These are phyloP conservation scores for Lymantria dispar DNA, from an alignment of 2,888 invertebrate genomes.

Conservation along the genomic window DNA sequence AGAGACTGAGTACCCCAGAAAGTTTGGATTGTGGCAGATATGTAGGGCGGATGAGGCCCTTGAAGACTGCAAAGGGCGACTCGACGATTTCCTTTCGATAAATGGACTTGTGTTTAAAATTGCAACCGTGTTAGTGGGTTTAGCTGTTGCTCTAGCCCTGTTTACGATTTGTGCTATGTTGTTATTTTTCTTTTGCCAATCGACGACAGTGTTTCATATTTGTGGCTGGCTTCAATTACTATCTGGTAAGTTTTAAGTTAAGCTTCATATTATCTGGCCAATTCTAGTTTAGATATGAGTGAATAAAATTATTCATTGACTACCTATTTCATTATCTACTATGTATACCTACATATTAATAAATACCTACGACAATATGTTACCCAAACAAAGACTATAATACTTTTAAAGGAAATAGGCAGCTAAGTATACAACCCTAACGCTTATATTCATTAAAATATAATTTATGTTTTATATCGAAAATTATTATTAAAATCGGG, in stretches of 20 bases:
- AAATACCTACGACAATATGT: too few relatives aligned
- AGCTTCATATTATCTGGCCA: too few relatives aligned
- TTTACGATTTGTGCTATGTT: slow-evolving; percentile 94
- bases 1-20: slow-evolving; percentile 93
- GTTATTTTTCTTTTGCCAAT: slow-evolving; percentile 95
- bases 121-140: slow-evolving; percentile 93
- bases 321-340: too few relatives aligned
- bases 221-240: slow-evolving; percentile 98
- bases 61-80: slow-evolving; percentile 92
- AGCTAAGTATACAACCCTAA: too few relatives aligned
- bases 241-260: slow-evolving; percentile 87
- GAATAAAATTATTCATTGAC: slow-evolving; percentile 15
- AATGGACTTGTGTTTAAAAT: slow-evolving; percentile 92
- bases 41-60: slow-evolving; percentile 90
- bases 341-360: too few relatives aligned
- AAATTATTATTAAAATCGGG: too few relatives aligned
- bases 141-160: slow-evolving; percentile 92
- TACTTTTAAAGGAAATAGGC: too few relatives aligned
- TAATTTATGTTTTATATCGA: too few relatives aligned
- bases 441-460: too few relatives aligned
- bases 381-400: too few relatives aligned
- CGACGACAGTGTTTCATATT: slow-evolving; percentile 94
- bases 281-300: neutral
- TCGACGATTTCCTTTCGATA: slow-evolving; percentile 92
- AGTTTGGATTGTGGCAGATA: slow-evolving; percentile 95